Base-by-base conservation (phyloP, 2,797 vertebrate genomes). In the Crocodylus rhombifer region DNA sequence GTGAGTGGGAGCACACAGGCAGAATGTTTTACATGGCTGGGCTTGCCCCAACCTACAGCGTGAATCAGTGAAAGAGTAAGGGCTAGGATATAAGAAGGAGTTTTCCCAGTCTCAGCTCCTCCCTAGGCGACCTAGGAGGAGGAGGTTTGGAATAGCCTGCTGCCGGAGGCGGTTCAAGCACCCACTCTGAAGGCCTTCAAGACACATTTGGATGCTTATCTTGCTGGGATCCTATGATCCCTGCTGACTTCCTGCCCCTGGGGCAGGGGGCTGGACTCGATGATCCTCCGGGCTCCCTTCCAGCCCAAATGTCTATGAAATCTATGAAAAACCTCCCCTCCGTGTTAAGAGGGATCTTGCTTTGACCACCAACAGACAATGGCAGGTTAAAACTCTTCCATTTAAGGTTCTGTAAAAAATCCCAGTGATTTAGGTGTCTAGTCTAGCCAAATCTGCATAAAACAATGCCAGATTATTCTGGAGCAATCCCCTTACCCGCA, bases 381-480 rank as follows among this genome's bases (percentile, higher is more conserved):
- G 0, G 58, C 0, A 12, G 56, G 7, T 82, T 18, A 11, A 11
- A 21, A 83, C 17, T 28, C 7, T 80, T 30, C n/a, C 86, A 7
- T 57, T 42, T 42, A 71, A 58, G 14, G 12, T 77, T 63, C 28
- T 33, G 64, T 69, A 75, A 86, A 58, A 51, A 23, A 26, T 6
- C 3, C 2, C 7, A 3, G 0, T 15, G 33, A 20, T 10, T 82
- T 74, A 51, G 57, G 63, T 55, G 51, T 77, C 25, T 20, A 13
- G 36, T 51, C 42, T 51, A 10, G 73, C 69, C 5, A 51, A 51
- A 1, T 14, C 62, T 61, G 33, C 25, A 28, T 42, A 67, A 75
- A 77, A 77, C 1, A 1, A 4, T 86, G 63, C 55, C 42, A n/a
- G 10, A 14, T 28, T 2, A 0, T 42, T 17, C 79, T 60, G 26